Conservation (phyloP, 1,140 invertebrate genomes). For the Nephotettix cincticeps region DNA sequence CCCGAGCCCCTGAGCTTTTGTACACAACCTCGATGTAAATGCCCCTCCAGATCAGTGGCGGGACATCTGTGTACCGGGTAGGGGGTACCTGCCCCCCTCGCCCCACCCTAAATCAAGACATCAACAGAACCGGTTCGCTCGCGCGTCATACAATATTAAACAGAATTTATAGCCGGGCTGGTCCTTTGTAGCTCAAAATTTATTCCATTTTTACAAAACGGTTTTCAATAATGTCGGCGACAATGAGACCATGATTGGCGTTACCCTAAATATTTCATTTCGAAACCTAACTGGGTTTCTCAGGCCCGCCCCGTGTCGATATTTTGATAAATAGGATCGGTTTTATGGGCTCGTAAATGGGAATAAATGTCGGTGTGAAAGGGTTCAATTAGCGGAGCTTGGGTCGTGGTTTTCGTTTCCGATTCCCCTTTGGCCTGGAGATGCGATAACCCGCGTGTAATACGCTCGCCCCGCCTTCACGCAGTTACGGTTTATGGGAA, state of each 20-base stretch:
- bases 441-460: no score
- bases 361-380: constrained; percentile 15
- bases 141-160: constrained; percentile 15
- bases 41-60: not conserved
- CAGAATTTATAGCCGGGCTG: constrained; percentile 18
- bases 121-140: constrained; percentile 16
- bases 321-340: constrained; percentile 13
- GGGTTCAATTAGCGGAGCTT: constrained; percentile 6
- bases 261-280: constrained; percentile 14
- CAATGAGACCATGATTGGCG: constrained; percentile 11
- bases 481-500: no score
- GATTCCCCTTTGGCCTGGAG: no score
- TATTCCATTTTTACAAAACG: constrained; percentile 22
- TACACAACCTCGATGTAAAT: no score
- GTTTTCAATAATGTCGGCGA: constrained; percentile 20
- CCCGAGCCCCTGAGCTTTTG: no score
- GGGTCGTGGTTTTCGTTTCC: not conserved
- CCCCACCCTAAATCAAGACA: constrained; percentile 14
- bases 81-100: constrained; percentile 2
- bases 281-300: not conserved
- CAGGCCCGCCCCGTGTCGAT: constrained; percentile 11
- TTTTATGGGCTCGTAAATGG: constrained; percentile 18
- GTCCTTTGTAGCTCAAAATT: not conserved
- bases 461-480: no score
- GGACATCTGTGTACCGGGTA: constrained; percentile 5